Evolutionary conservation across 2,797 vertebrate species (phyloP).

Genomic region (Malacoctenus gilli): DNA sequence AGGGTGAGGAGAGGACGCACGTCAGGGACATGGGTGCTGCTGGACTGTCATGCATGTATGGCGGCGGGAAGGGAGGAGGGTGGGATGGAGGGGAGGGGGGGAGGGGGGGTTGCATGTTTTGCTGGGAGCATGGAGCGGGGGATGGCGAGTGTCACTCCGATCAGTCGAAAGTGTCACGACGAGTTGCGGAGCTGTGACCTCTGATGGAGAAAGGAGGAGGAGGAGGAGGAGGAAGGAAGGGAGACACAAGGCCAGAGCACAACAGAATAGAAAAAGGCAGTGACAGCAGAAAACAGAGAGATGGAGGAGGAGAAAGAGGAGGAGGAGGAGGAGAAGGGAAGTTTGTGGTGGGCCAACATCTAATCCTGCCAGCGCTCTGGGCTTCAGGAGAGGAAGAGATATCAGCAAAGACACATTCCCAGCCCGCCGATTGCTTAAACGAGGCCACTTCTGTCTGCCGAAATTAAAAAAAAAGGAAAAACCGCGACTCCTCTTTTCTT

Average conservation of each 20-base stretch:
- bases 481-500: constrained; percentile 22
- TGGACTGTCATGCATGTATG: constrained; percentile 42
- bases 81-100: constrained; percentile 25
- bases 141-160: constrained; percentile 55
- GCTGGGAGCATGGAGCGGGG: constrained; percentile 21
- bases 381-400: constrained; percentile 54
- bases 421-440: constrained; percentile 53
- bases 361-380: constrained; percentile 54
- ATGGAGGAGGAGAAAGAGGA: constrained; percentile 1
- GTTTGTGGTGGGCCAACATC: constrained; percentile 49
- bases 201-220: constrained; percentile 20
- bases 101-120: too few species aligned
- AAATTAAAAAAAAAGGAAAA: constrained; percentile 7
- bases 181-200: constrained; percentile 57
- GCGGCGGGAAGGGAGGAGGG: constrained; percentile 20
- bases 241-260: constrained; percentile 32
- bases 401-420: constrained; percentile 62
- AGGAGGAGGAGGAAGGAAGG: constrained; percentile 13
- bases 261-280: constrained; percentile 37
- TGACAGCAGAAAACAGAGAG: constrained; percentile 56
- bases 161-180: constrained; percentile 57
- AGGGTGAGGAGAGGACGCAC: constrained; percentile 13
- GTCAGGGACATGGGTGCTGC: constrained; percentile 4
- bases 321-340: constrained; percentile 7
- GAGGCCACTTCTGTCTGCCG: constrained; percentile 57